phyloP scores from a whole-genome alignment of 2,113 vertebrate genomes.

The Pseudolaguvia tuberculata region DNA sequence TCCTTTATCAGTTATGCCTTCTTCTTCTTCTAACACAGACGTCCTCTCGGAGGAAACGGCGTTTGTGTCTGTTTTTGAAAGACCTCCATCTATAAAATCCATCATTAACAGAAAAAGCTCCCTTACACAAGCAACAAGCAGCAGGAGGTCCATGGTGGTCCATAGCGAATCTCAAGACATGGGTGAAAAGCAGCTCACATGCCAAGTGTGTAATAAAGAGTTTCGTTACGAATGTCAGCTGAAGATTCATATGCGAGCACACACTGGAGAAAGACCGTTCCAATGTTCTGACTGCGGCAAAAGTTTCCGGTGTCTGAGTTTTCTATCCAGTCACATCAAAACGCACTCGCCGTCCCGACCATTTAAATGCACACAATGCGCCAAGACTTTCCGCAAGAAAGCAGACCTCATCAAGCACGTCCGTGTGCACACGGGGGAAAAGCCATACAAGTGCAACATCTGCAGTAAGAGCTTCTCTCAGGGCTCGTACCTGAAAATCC shows the following conservation, averaged over 20 bases:
- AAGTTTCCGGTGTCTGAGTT: conserved; percentile 45
- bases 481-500: conserved; percentile 59
- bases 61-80: conserved; percentile 40
- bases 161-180: conserved; percentile 2
- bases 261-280: conserved; percentile 44
- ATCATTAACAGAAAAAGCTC: conserved; percentile 46
- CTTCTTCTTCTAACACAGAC: conserved; percentile 28
- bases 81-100: conserved; percentile 47
- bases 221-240: conserved; percentile 46
- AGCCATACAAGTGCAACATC: conserved; percentile 53
- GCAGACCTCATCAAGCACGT: conserved; percentile 63
- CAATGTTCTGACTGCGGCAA: conserved; percentile 51
- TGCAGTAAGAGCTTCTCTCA: conserved; percentile 62
- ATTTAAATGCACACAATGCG: conserved; percentile 54
- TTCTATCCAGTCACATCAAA: conserved; percentile 49
- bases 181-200: conserved; percentile 27
- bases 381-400: conserved; percentile 59
- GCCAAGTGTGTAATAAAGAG: conserved; percentile 39
- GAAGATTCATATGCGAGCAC: conserved; percentile 44
- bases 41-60: conserved; percentile 29
- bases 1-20: conserved; percentile 38
- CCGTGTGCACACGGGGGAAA: conserved; percentile 55
- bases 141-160: neutral
- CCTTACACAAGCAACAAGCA: neutral
- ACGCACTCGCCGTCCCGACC: conserved; percentile 48